Percentiles rank a stretch among this genome's conserved stretches.
These are phyloP conservation scores for Pogonophryne albipinna DNA, from an alignment of 2,797 vertebrate species.

Conservation along the genomic window DNA sequence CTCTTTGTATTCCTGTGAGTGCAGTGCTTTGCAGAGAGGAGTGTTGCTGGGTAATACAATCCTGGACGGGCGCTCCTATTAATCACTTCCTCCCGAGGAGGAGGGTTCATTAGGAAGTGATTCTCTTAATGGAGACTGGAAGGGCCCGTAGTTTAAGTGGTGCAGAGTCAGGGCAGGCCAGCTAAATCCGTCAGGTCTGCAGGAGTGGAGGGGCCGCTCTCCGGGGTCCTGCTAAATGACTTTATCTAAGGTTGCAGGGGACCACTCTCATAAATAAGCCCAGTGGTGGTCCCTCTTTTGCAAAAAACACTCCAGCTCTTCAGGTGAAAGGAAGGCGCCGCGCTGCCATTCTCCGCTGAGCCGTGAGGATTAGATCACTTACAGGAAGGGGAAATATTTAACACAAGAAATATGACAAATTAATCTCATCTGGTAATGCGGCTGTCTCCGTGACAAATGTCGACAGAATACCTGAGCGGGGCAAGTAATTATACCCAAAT, in stretches of 20 bases:
- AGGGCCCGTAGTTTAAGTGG: constrained; percentile 74
- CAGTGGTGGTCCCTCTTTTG: constrained; percentile 37
- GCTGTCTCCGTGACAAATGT: constrained; percentile 74
- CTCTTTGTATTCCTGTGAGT: constrained; percentile 66
- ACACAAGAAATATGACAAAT: constrained; percentile 72
- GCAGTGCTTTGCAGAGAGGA: constrained; percentile 38
- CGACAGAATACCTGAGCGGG: constrained; percentile 71
- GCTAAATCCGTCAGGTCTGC: constrained; percentile 65
- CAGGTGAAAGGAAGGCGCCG: constrained; percentile 25
- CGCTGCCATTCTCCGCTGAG: constrained; percentile 27
- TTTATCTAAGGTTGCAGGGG: constrained; percentile 65
- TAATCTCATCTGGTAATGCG: constrained; percentile 69
- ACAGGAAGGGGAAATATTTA: constrained; percentile 60
- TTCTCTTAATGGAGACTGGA: constrained; percentile 79
- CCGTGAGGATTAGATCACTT: constrained; percentile 65
- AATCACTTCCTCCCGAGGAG: constrained; percentile 77
- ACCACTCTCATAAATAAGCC: constrained; percentile 73
- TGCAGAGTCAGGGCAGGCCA: constrained; percentile 63
- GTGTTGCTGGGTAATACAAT: constrained; percentile 69
- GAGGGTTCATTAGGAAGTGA: constrained; percentile 81
- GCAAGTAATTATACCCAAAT: constrained; percentile 80
- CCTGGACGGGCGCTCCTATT: constrained; percentile 67
- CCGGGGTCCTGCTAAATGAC: constrained; percentile 59
- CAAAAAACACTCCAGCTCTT: constrained; percentile 23
- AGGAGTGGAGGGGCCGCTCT: constrained; percentile 47